Conservation (phyloP, 1,140 invertebrate species). For the Cecropterus lyciades region DNA sequence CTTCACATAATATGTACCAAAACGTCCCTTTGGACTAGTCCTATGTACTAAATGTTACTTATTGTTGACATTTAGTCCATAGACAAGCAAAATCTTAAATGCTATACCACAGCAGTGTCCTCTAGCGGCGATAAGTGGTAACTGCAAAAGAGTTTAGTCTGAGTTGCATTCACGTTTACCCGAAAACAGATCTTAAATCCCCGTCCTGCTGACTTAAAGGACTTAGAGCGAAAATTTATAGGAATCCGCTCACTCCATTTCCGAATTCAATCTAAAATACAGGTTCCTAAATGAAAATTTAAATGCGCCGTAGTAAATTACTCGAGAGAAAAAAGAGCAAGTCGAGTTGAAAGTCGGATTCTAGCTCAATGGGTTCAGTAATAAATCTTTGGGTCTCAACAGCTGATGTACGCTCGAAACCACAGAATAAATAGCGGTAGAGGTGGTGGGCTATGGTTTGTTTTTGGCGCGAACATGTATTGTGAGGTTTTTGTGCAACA, state of each 20-base stretch:
- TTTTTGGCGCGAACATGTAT: neutral
- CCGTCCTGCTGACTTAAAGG: constrained; percentile 22
- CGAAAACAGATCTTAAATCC: constrained; percentile 17
- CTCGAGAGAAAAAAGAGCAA: constrained; percentile 45
- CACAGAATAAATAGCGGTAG: constrained; percentile 31
- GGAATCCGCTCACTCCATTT: constrained; percentile 26
- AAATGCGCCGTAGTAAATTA: constrained; percentile 36
- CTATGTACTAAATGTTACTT: too few species aligned
- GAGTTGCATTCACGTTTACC: constrained; percentile 1
- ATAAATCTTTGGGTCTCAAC: constrained; percentile 76
- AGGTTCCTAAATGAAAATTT: constrained; percentile 35
- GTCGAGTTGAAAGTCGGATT: constrained; percentile 61
- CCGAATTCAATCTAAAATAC: constrained; percentile 37
- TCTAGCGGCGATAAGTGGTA: neutral
- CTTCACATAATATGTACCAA: too few species aligned
- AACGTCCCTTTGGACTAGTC: too few species aligned
- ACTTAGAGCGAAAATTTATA: constrained; percentile 31
- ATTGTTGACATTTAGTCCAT: too few species aligned
- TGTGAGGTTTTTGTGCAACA: too few species aligned
- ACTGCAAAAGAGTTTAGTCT: neutral
- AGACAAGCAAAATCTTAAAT: too few species aligned
- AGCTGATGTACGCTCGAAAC: constrained; percentile 71
- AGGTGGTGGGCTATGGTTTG: neutral
- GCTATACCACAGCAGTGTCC: too few species aligned
- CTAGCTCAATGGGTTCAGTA: constrained; percentile 60